phyloP scores from a whole-genome alignment of 2,888 invertebrate species.

The Polyommatus iphigenia region DNA sequence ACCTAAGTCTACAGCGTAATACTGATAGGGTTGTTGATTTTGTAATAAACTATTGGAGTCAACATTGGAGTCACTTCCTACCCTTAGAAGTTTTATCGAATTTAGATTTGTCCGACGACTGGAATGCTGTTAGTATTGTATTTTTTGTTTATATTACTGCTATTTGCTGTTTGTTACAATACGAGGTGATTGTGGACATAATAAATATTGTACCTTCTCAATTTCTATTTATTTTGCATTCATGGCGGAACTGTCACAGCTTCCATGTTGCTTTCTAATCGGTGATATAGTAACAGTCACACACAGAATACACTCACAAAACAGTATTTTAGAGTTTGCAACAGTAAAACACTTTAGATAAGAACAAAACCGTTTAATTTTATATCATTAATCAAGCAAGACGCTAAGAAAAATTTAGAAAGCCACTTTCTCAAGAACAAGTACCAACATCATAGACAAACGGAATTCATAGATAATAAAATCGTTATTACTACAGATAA shows the following conservation, averaged over 20 bases:
- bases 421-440: slow-evolving; percentile 69
- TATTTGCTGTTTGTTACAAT: not conserved
- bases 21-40: slow-evolving; percentile 15
- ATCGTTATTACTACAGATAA: slow-evolving; percentile 22
- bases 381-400: slow-evolving; percentile 47
- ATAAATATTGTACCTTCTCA: slow-evolving; percentile 60
- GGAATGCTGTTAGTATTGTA: not conserved
- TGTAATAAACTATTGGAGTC: slow-evolving; percentile 24
- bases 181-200: slow-evolving; percentile 24
- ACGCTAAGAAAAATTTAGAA: slow-evolving; percentile 63
- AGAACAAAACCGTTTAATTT: slow-evolving; percentile 40
- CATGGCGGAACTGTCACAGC: slow-evolving; percentile 82
- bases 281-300: slow-evolving; percentile 41
- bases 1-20: not conserved
- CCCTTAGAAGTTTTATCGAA: not conserved
- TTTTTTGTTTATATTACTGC: not conserved
- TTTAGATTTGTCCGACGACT: not conserved
- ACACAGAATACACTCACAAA: slow-evolving; percentile 38
- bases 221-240: slow-evolving; percentile 81
- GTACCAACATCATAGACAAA: slow-evolving; percentile 40
- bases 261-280: slow-evolving; percentile 80
- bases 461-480: slow-evolving; percentile 21
- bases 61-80: slow-evolving; percentile 22
- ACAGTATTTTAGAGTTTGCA: slow-evolving; percentile 38
- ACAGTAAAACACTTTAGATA: slow-evolving; percentile 30